These are phyloP conservation scores for Formica aserva DNA, from an alignment of 2,888 invertebrate genomes.

Conservation along the genomic window DNA sequence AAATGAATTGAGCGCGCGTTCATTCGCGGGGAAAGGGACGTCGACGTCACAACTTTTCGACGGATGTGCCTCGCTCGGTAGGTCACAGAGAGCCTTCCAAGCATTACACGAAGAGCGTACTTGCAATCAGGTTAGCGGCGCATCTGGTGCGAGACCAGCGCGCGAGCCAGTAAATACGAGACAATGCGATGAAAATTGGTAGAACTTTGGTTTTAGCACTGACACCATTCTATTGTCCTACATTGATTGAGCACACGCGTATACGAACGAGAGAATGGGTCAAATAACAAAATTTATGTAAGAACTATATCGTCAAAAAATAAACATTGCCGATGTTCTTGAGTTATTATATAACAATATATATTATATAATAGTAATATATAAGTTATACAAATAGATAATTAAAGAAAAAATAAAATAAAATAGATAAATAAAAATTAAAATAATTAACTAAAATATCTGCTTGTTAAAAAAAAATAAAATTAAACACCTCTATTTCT, in stretches of 20 bases:
- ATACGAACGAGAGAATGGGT: neutral
- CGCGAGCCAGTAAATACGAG: slow-evolving; percentile 16
- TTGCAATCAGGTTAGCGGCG: slow-evolving; percentile 46
- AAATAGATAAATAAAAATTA: too few relatives aligned
- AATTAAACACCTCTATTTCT: neutral
- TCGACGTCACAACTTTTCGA: slow-evolving; percentile 21
- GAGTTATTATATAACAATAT: neutral
- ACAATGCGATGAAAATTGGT: slow-evolving; percentile 33
- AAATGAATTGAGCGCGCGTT: slow-evolving; percentile 20
- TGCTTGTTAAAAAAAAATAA: neutral
- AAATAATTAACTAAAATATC: neutral
- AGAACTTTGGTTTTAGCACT: slow-evolving; percentile 36
- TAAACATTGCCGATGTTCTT: neutral
- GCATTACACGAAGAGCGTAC: slow-evolving; percentile 28
- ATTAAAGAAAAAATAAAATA: too few relatives aligned
- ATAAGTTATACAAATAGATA: neutral
- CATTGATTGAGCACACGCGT: neutral
- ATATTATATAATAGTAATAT: neutral
- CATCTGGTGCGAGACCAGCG: slow-evolving; percentile 46
- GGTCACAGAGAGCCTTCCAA: slow-evolving; percentile 42
- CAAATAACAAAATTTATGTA: neutral
- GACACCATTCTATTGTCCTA: slow-evolving; percentile 1
- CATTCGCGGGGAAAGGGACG: neutral
- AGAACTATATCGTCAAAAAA: neutral
- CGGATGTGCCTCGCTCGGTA: slow-evolving; percentile 26